Percentiles rank a stretch among this genome's conserved stretches.
Conservation (phyloP, 2,888 invertebrate genomes). For the Leptothorax acervorum region DNA sequence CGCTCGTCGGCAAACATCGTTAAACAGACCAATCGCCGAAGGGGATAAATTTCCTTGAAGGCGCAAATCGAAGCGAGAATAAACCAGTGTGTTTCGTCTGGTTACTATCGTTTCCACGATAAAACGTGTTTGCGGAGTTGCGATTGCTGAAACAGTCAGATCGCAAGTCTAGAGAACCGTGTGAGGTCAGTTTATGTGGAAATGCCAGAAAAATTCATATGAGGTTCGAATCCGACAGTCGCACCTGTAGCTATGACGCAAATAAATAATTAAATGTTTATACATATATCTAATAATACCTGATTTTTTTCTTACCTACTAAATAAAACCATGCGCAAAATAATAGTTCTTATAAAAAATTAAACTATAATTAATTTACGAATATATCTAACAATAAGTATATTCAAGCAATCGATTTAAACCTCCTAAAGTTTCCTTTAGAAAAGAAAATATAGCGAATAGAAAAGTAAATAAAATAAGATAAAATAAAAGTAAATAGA, state of each 20-base stretch:
- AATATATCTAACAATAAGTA: neutral
- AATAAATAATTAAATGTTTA: constrained; percentile 56
- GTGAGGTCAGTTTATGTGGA: constrained; percentile 13
- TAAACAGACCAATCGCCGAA: constrained; percentile 18
- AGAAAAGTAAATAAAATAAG: neutral
- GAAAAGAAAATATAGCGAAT: neutral
- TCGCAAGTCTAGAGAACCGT: constrained; percentile 9
- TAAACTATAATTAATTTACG: neutral
- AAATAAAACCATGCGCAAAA: neutral
- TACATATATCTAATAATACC: neutral
- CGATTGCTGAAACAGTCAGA: constrained; percentile 39
- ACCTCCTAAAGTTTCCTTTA: neutral
- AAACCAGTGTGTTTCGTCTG: constrained; percentile 9
- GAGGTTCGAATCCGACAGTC: constrained; percentile 59
- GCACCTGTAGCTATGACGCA: constrained; percentile 55
- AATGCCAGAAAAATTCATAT: constrained; percentile 43
- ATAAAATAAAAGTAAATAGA: neutral
- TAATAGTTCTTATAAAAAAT: neutral
- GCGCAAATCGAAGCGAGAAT: neutral
- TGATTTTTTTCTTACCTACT: neutral
- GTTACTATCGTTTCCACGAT: constrained; percentile 11
- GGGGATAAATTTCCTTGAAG: neutral
- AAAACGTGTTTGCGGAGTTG: constrained; percentile 27
- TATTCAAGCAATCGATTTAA: neutral
- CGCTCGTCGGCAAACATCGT: constrained; percentile 20